A percentile compares a stretch with the other conserved stretches of the same genome.
These are phyloP conservation scores for Ariolimax columbianus DNA, from an alignment of 2,888 invertebrate genomes.

Conservation along the genomic window DNA sequence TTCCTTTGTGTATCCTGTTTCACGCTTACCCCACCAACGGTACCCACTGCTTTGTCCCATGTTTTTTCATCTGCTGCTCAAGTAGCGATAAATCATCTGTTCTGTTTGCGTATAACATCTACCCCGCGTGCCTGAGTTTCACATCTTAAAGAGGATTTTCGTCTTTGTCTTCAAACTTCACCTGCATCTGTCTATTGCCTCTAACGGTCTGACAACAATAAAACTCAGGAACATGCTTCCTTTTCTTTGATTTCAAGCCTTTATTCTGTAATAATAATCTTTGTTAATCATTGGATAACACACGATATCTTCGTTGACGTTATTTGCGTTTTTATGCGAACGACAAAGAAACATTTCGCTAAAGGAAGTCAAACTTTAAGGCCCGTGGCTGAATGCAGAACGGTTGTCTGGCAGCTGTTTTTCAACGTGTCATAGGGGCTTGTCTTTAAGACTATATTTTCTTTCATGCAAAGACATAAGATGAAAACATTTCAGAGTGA, in stretches of 20 bases:
- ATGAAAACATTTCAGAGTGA: constrained; percentile 54
- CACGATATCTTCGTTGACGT: constrained; percentile 62
- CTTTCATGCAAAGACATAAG: constrained; percentile 56
- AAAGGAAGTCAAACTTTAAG: constrained; percentile 38
- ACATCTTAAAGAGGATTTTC: constrained; percentile 60
- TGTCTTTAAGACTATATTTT: constrained; percentile 53
- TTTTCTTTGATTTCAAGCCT: constrained; percentile 68
- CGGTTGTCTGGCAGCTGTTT: constrained; percentile 58
- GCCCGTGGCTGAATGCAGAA: constrained; percentile 29
- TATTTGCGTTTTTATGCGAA: constrained; percentile 66
- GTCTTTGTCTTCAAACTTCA: constrained; percentile 69
- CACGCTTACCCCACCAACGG: constrained; percentile 48
- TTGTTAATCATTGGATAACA: constrained; percentile 74
- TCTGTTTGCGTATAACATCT: constrained; percentile 69
- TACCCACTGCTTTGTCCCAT: constrained; percentile 49
- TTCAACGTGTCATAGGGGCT: constrained; percentile 58
- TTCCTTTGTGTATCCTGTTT: constrained; percentile 49
- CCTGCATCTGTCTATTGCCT: constrained; percentile 62
- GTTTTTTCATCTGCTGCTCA: constrained; percentile 70
- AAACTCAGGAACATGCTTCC: constrained; percentile 54
- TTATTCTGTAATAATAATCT: constrained; percentile 75
- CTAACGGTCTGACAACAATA: constrained; percentile 54
- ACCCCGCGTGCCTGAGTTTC: constrained; percentile 66
- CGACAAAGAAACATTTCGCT: constrained; percentile 56
- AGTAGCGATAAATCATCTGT: constrained; percentile 76